Evolutionary conservation across 2,888 invertebrate genomes (phyloP).

Genomic region (Tholera decimalis): DNA sequence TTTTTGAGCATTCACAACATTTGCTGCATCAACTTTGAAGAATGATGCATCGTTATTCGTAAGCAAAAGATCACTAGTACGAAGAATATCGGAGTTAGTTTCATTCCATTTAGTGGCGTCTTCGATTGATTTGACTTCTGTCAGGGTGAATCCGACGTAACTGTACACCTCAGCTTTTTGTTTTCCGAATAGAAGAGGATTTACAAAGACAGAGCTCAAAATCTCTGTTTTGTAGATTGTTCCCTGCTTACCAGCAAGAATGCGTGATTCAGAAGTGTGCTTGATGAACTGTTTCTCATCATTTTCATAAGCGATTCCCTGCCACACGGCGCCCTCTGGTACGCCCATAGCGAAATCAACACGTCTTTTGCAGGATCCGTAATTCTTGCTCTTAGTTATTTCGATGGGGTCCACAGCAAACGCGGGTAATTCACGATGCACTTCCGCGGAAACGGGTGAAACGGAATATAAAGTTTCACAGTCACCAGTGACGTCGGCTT

Average conservation of each 20-base stretch:
- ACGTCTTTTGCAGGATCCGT: slow-evolving; percentile 91
- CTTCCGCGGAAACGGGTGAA: slow-evolving; percentile 90
- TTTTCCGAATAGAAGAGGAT: slow-evolving; percentile 90
- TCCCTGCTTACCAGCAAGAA: slow-evolving; percentile 90
- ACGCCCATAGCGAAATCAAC: slow-evolving; percentile 93
- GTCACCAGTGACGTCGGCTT: slow-evolving; percentile 93
- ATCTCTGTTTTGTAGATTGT: slow-evolving; percentile 93
- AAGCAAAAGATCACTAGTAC: slow-evolving; percentile 88
- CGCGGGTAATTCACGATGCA: slow-evolving; percentile 89
- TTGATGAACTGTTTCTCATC: slow-evolving; percentile 90
- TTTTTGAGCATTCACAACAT: slow-evolving; percentile 81
- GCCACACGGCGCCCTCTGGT: slow-evolving; percentile 88
- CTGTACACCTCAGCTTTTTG: slow-evolving; percentile 92
- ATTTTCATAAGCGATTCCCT: slow-evolving; percentile 82
- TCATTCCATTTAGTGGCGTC: slow-evolving; percentile 79
- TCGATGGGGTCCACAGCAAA: slow-evolving; percentile 91
- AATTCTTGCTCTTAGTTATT: slow-evolving; percentile 93
- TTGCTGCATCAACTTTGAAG: slow-evolving; percentile 69
- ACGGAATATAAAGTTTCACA: slow-evolving; percentile 93
- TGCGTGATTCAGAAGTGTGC: slow-evolving; percentile 91
- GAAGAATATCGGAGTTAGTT: slow-evolving; percentile 80
- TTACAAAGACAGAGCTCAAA: slow-evolving; percentile 91
- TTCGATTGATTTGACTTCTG: slow-evolving; percentile 71
- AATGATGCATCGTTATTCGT: neutral
- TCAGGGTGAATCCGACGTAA: slow-evolving; percentile 90